Percentiles rank a stretch among this genome's conserved stretches.
Conservation (phyloP, 2,797 vertebrate genomes). For the Enteromius argenteus region DNA sequence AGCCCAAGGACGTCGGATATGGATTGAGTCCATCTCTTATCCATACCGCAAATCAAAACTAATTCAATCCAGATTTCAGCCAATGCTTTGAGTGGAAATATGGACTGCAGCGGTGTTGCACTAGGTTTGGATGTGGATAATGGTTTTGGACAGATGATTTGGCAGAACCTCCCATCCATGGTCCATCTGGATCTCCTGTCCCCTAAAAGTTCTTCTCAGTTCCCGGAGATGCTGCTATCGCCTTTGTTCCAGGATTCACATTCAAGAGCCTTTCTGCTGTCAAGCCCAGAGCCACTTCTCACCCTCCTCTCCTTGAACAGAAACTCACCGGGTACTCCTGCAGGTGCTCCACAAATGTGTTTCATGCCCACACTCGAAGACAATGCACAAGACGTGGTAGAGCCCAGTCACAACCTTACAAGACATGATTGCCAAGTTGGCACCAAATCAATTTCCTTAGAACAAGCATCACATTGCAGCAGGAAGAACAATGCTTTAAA, state of each 20-base stretch:
- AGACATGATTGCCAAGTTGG: conserved; percentile 61
- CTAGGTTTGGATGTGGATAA: conserved; percentile 76
- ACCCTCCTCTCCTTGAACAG: conserved; percentile 63
- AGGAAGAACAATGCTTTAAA: conserved; percentile 18
- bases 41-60: conserved; percentile 82
- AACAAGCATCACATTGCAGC: conserved; percentile 7
- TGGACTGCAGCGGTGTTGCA: conserved; percentile 79
- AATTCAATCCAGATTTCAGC: conserved; percentile 84
- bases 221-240: conserved; percentile 70
- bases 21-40: conserved; percentile 89
- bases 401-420: conserved; percentile 32
- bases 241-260: conserved; percentile 72
- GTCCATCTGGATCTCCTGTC: conserved; percentile 74
- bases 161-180: conserved; percentile 80
- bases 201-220: conserved; percentile 74
- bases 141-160: conserved; percentile 77
- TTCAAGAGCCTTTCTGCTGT: conserved; percentile 77
- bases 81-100: conserved; percentile 76
- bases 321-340: conserved; percentile 60
- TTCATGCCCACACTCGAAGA: conserved; percentile 63
- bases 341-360: conserved; percentile 69
- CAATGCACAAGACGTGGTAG: conserved; percentile 58
- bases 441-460: conserved; percentile 36
- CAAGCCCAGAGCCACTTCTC: conserved; percentile 75
- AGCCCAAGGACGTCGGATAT: background rate